These are phyloP conservation scores for Penaeus indicus DNA, from an alignment of 1,140 invertebrate genomes.

Conservation along the genomic window DNA sequence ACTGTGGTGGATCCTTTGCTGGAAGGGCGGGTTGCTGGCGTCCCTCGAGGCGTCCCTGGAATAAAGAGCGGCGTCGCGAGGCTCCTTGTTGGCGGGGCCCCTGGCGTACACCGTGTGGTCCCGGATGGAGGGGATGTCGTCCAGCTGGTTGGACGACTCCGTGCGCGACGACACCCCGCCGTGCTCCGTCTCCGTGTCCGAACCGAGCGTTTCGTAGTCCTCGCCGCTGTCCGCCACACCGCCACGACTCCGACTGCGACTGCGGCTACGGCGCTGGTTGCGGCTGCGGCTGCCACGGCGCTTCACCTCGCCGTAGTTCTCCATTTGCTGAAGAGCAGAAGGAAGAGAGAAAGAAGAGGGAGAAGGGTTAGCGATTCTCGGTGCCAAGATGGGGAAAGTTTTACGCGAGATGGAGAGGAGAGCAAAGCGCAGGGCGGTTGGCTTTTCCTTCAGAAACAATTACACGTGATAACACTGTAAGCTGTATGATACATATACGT, in stretches of 20 bases:
- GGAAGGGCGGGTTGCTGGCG: constrained; percentile 49
- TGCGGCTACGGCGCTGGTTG: constrained; percentile 54
- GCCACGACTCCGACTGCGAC: constrained; percentile 47
- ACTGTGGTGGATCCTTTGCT: constrained; percentile 65
- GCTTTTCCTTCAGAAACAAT: too few relatives aligned
- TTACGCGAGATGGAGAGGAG: background rate
- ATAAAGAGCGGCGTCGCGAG: constrained; percentile 35
- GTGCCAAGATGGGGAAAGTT: too few relatives aligned
- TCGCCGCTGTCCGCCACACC: constrained; percentile 64
- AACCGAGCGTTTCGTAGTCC: constrained; percentile 67
- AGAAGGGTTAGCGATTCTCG: background rate
- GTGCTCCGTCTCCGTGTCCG: constrained; percentile 66
- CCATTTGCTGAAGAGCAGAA: constrained; percentile 44
- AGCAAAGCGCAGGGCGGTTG: too few relatives aligned
- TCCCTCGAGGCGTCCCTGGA: constrained; percentile 30
- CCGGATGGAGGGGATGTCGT: constrained; percentile 64
- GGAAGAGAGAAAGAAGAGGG: constrained; percentile 12
- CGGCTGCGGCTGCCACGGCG: constrained; percentile 54
- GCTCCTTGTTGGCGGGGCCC: constrained; percentile 58
- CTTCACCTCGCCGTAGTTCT: constrained; percentile 64
- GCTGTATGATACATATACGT: too few relatives aligned
- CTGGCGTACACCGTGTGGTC: constrained; percentile 63
- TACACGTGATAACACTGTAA: too few relatives aligned
- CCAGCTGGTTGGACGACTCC: constrained; percentile 67
- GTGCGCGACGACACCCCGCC: constrained; percentile 64